Evolutionary conservation across 2,797 vertebrate genomes (phyloP), one percentile per base, ranked within the genome.

Genomic region (Falco berigora): DNA sequence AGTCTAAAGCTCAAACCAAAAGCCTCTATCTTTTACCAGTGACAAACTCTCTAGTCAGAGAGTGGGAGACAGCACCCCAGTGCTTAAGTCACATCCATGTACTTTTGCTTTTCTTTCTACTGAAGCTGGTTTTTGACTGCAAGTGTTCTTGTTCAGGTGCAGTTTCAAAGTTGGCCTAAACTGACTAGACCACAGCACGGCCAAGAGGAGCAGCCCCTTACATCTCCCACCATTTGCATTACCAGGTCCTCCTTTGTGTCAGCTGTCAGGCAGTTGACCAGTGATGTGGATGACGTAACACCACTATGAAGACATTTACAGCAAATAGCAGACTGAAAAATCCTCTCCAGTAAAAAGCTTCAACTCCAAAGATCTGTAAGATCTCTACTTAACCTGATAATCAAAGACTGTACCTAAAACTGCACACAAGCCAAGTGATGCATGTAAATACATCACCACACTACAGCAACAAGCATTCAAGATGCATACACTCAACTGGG

Each of bases 171-270:
- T 10, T 69, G 19, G 8, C 50, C 38, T 81, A 53, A 69, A 4
- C 10, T 69, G 55, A 44, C 23, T 1, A 53, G 42, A 59, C 5
- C n/a, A n/a, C 55, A 53, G 21, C 12, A 40, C 0, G 0, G 64
- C 21, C 44, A 25, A 63, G 46, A 55, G 27, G n/a, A 73, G 11
- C 20, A 80, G 34, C 6, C 13, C 36, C 32, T 73, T 40, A 15
- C 10, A 64, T 40, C 10, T 34, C 20, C 47, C 61, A 34, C 32
- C 3, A 1, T 59, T 72, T 81, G 12, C 24, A n/a, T 77, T 13
- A 38, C 11, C 36, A 30, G 9, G 14, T 32, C 22, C 21, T 72
- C 34, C 18, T 74, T n/a, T 14, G 20, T 9, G 19, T 52, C 58
- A 78, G 76, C 50, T 5, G n/a, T 25, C 49, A 30, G 49, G 27